Evolutionary conservation across 2,888 invertebrate species (phyloP).

Genomic region (Phania funesta): DNA sequence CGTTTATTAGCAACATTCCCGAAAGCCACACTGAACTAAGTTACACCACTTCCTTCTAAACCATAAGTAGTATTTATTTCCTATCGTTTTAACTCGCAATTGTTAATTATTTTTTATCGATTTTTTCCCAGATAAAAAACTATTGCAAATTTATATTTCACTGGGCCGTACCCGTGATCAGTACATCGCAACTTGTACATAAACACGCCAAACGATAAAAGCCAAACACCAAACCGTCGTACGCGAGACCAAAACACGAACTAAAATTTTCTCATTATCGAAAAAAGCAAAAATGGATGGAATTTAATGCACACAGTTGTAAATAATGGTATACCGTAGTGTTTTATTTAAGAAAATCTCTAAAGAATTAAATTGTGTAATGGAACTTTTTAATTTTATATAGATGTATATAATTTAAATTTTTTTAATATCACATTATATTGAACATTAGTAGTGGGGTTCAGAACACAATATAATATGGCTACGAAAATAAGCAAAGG

Average conservation of each 20-base stretch:
- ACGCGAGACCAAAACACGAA: conserved; percentile 68
- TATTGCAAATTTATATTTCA: conserved; percentile 31
- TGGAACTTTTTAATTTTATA: not conserved
- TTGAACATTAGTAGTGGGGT: too few species aligned
- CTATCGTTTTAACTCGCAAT: not conserved
- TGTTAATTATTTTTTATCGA: conserved; percentile 42
- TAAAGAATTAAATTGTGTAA: not conserved
- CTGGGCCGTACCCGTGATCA: conserved; percentile 52
- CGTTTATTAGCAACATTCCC: conserved; percentile 14
- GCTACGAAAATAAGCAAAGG: too few species aligned
- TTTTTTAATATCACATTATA: too few species aligned
- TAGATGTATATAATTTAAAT: not conserved
- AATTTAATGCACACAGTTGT: conserved; percentile 39
- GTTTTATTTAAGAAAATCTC: not conserved
- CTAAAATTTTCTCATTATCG: conserved; percentile 57
- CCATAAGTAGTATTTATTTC: not conserved
- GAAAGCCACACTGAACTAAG: conserved; percentile 6
- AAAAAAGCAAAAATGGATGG: conserved; percentile 17
- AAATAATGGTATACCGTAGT: not conserved
- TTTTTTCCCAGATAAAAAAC: conserved; percentile 35
- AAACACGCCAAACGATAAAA: too few species aligned
- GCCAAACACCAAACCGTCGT: too few species aligned
- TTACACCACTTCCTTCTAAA: conserved; percentile 12
- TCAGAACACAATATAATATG: too few species aligned
- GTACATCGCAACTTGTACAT: conserved; percentile 12